Conservation (phyloP, 2,888 invertebrate species). For the Colletes collaris region DNA sequence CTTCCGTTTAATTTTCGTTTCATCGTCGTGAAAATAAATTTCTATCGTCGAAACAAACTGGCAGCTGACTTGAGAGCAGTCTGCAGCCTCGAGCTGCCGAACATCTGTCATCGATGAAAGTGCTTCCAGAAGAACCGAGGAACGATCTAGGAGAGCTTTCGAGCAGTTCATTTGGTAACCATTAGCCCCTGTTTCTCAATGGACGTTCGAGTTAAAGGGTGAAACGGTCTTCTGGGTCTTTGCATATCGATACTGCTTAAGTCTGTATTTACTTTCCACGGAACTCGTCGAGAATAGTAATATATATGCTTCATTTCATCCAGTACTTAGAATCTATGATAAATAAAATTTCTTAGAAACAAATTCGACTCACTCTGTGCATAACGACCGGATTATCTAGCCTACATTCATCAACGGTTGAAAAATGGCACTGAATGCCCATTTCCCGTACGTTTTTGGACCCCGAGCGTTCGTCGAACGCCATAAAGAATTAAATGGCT, state of each 20-base stretch:
- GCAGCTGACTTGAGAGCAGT: slow-evolving; percentile 42
- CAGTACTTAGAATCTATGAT: too few species aligned
- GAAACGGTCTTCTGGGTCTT: slow-evolving; percentile 3
- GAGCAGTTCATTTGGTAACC: slow-evolving; percentile 57
- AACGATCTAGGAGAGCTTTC: slow-evolving; percentile 49
- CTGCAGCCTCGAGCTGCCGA: slow-evolving; percentile 51
- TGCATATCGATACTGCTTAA: slow-evolving; percentile 22
- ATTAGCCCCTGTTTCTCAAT: slow-evolving; percentile 38
- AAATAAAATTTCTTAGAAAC: too few species aligned
- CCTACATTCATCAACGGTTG: not conserved
- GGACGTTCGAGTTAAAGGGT: slow-evolving; percentile 32
- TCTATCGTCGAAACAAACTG: slow-evolving; percentile 26
- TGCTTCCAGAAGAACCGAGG: slow-evolving; percentile 63
- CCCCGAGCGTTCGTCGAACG: not conserved
- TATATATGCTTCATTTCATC: not conserved
- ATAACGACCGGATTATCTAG: too few species aligned
- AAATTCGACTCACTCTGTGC: too few species aligned
- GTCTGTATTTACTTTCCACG: slow-evolving; percentile 4
- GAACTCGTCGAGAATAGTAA: not conserved
- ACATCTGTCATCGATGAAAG: slow-evolving; percentile 68
- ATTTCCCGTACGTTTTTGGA: not conserved
- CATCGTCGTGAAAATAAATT: slow-evolving; percentile 38
- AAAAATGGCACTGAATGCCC: not conserved
- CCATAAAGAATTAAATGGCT: not conserved
- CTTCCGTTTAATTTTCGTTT: slow-evolving; percentile 1